Base-by-base conservation (phyloP, 1,140 invertebrate genomes). In the Rhagoletis pomonella region DNA sequence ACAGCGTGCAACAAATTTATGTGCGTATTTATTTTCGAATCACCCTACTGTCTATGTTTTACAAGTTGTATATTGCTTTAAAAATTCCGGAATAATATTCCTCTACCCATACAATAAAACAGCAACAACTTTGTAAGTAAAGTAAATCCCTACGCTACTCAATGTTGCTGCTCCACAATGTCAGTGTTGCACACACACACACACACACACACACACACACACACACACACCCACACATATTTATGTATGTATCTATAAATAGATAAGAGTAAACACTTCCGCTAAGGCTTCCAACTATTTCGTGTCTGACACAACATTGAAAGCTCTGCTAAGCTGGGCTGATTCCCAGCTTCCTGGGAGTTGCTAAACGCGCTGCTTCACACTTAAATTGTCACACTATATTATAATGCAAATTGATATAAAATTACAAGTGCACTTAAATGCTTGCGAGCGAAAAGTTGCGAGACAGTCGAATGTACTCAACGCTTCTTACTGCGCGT, bases 351-450 rank as follows among this genome's bases (percentile, higher is more conserved):
- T 17, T 42, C n/a, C 47, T 81, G 55, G 19, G 73, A 81, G 73
- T 81, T 55, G 12, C 73, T 81, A 81, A 81, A 81, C 12, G 67
- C 44, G 39, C n/a, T 12, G n/a, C 50, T 81, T 81, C 73, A 55
- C 73, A 81, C 73, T 19, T 19, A 50, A 81, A 81, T 81, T 55
- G 73, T 81, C 73, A 81, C 73, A 81, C 50, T 55, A 81, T 81
- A 81, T 81, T 81, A 55, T 55, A 81, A 81, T 81, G 73, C 73
- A 81, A 81, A 81, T 81, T 81, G 73, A 55, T 81, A 81, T 81
- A 42, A 81, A 81, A 81, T 81, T 81, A 81, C 73, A 81, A 81
- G 50, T 55, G 44, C 73, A 81, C 47, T 81, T 81, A 81, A 14
- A 62, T n/a, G 14, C 60, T 0, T 12, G 17, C 3, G 14, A 55